These are phyloP conservation scores for Pandion haliaetus DNA, from an alignment of 2,113 vertebrate species.

Conservation along the genomic window DNA sequence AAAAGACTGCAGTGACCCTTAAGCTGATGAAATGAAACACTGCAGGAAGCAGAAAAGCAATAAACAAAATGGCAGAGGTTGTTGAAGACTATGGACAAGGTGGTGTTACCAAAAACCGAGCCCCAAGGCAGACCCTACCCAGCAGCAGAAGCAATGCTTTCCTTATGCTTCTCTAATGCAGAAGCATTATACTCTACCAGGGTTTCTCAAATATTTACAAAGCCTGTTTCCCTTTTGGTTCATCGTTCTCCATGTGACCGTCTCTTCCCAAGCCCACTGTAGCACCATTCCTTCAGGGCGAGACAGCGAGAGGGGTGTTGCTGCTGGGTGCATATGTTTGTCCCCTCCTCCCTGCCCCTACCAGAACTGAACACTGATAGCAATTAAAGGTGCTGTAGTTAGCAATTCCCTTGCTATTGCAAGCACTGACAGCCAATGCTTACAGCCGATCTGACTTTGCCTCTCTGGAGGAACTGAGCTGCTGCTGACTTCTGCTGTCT, in stretches of 20 bases:
- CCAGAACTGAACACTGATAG: neutral
- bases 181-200: neutral
- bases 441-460: neutral
- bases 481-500: conserved; percentile 17
- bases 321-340: neutral
- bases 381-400: neutral
- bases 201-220: neutral
- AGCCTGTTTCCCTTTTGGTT: neutral
- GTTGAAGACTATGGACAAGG: neutral
- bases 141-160: neutral
- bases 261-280: neutral
- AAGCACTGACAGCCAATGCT: neutral
- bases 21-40: conserved; percentile 8
- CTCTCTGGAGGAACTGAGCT: neutral
- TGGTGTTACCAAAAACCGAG: neutral
- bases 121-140: neutral
- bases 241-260: accelerated
- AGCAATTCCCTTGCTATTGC: neutral
- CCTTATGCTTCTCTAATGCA: neutral
- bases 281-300: neutral
- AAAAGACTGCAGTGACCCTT: neutral
- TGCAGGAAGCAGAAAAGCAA: conserved; percentile 28
- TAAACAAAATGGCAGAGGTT: conserved; percentile 21
- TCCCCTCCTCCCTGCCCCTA: neutral
- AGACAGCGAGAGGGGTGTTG: neutral